phyloP scores from a whole-genome alignment of 2,113 vertebrate genomes.

The Hippocampus comes region DNA sequence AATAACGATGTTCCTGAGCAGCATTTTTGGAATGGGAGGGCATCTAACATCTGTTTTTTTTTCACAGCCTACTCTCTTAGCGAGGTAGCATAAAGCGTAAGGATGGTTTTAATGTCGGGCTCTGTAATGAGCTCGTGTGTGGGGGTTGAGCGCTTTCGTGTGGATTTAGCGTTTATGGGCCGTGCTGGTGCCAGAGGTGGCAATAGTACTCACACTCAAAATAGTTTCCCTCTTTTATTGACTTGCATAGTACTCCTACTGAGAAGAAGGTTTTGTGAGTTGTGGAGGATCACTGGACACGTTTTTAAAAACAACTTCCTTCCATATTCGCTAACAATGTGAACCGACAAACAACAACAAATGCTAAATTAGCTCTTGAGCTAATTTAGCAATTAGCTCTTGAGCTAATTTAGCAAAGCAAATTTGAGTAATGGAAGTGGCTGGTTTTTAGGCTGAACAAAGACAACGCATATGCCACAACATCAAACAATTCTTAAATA shows the following conservation, averaged over 20 bases:
- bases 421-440: too few species aligned
- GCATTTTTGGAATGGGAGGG: constrained; percentile 67
- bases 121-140: constrained; percentile 68
- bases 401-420: too few species aligned
- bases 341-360: too few species aligned
- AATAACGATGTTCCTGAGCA: constrained; percentile 64
- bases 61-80: constrained; percentile 63
- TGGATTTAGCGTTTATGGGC: constrained; percentile 69
- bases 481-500: too few species aligned
- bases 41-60: constrained; percentile 69
- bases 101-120: constrained; percentile 64
- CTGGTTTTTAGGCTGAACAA: too few species aligned
- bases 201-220: constrained; percentile 17
- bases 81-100: constrained; percentile 67
- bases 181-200: constrained; percentile 61
- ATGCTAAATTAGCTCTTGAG: too few species aligned
- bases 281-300: not conserved
- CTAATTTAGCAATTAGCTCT: too few species aligned
- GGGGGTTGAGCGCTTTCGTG: constrained; percentile 61
- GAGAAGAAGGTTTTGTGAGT: too few species aligned
- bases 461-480: too few species aligned
- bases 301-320: not conserved
- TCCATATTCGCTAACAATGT: not conserved
- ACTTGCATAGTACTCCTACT: not conserved
- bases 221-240: not conserved